Base-by-base conservation (phyloP, 2,888 invertebrate genomes). In the Andricus quercusramuli region DNA sequence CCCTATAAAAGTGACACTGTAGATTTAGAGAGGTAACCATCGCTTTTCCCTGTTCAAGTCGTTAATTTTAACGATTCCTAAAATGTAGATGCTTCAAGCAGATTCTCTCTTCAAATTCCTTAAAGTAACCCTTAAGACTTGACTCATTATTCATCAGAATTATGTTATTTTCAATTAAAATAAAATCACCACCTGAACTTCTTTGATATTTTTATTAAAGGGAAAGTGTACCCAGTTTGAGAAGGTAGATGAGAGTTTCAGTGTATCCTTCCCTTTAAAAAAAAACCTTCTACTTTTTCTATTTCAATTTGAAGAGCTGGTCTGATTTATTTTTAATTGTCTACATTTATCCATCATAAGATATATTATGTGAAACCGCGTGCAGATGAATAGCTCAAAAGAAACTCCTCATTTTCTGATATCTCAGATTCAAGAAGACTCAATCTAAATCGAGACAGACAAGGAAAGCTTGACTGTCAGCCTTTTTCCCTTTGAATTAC, bases 401-500 rank as follows among this genome's bases (percentile, higher is more conserved):
- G 56, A 56, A n/a, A n/a, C 8, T 47, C 20, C 17, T 17, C 5
- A 15, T 20, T 68, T 68, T 68, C 25, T 6, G 20, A 70, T 25
- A 70, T 51, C 29, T 70, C 29, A 47, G 20, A 41, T 47, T 29
- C n/a, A 51, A 44, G 44, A 44, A 17, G 41, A 56, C n/a, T 56
- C 13, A 56, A 56, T 56, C 13, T 70, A 25, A 32, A 70, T 25
- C 47, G 29, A 70, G 20, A 17, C 29, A 51, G 47, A 70, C 70
- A 70, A 25, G 20, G 32, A 51, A 51, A 51, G 25, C 29, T 70
- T 51, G 29, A 51, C 51, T 47, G 15, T 37, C 9, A 25, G 25
- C 44, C 13, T 11, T 68, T 68, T 47, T 41, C 47, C 70, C 29
- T 70, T 70, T 70, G 70, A 70, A 51, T 32, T 51, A 47, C 47